Percentiles rank a stretch among this genome's conserved stretches.
phyloP scores from a whole-genome alignment of 2,888 invertebrate genomes.

The Drosophila ustulata region DNA sequence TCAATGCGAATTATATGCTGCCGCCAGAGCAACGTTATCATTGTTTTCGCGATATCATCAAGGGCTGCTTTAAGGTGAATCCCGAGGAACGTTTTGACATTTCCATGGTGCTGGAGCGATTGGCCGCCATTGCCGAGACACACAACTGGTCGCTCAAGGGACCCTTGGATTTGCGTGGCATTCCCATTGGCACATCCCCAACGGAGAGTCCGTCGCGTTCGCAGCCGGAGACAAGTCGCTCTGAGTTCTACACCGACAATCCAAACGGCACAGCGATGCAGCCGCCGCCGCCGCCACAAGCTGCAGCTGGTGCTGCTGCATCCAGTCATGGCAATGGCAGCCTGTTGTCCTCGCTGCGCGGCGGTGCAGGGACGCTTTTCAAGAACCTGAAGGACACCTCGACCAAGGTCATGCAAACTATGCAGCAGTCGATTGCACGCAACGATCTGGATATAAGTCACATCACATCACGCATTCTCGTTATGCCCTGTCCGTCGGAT shows the following conservation, averaged over 20 bases:
- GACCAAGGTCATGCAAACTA: conserved; percentile 98
- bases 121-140: conserved; percentile 95
- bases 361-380: conserved; percentile 96
- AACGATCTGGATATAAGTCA: conserved; percentile 96
- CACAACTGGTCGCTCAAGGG: conserved; percentile 93
- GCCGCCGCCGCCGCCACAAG: conserved; percentile 53
- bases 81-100: conserved; percentile 93
- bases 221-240: conserved; percentile 54
- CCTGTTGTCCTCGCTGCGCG: conserved; percentile 93
- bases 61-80: conserved; percentile 93
- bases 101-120: conserved; percentile 91
- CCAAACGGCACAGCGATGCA: conserved; percentile 34
- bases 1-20: conserved; percentile 97
- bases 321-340: conserved; percentile 86
- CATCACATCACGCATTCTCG: conserved; percentile 94
- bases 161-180: conserved; percentile 86
- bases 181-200: conserved; percentile 82
- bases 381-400: conserved; percentile 98
- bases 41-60: conserved; percentile 95
- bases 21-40: conserved; percentile 92
- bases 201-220: conserved; percentile 61
- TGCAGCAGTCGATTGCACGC: conserved; percentile 95
- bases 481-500: conserved; percentile 98
- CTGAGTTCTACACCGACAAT: conserved; percentile 77
- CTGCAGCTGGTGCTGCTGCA: conserved; percentile 42